Base-by-base conservation (phyloP, 2,888 invertebrate species). In the Protonemura montana region DNA sequence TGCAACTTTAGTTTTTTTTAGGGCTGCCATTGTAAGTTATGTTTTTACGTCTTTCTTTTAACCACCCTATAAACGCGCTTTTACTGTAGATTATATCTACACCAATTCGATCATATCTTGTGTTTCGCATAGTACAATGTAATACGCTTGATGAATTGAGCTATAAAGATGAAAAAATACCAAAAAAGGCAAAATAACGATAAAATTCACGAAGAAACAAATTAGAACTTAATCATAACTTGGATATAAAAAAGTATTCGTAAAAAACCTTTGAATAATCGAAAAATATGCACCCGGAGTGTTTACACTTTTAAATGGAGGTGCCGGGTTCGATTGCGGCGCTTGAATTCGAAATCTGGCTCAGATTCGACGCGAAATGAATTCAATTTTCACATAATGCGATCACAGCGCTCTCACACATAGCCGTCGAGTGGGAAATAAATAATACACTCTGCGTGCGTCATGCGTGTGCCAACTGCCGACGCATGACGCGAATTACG, bases 51-150 rank as follows among this genome's bases (percentile, higher is more conserved):
- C 29, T 28, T 81, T 81, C 78, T 81, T 81, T 81, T 81, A 81
- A 81, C 81, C 81, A 81, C 30, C 81, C 81, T 21, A 81, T 81
- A 81, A 81, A 81, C 81, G 30, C 29, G 81, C 28, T 81, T 80
- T 81, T 81, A 81, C 28, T 28, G 30, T 6, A 81, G 81, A 81
- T 81, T 30, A 81, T 81, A 81, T 81, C 81, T 81, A 2, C 29
- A 30, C 81, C 81, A 81, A 81, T 81, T 81, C 81, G 81, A 81
- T 81, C 81, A 7, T 81, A 29, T 81, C 81, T 3, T 29, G 21
- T 81, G 81, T 29, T 30, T 30, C 28, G 29, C 30, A n/a, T 28
- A 7, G 30, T 28, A 81, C 7, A n/a, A 81, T 16, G 81, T 81
- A 81, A 81, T 81, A 81, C 26, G 81, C 30, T 59, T 59, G 59